Evolutionary conservation across 2,888 invertebrate species (phyloP).

Genomic region (Philereme transversata): DNA sequence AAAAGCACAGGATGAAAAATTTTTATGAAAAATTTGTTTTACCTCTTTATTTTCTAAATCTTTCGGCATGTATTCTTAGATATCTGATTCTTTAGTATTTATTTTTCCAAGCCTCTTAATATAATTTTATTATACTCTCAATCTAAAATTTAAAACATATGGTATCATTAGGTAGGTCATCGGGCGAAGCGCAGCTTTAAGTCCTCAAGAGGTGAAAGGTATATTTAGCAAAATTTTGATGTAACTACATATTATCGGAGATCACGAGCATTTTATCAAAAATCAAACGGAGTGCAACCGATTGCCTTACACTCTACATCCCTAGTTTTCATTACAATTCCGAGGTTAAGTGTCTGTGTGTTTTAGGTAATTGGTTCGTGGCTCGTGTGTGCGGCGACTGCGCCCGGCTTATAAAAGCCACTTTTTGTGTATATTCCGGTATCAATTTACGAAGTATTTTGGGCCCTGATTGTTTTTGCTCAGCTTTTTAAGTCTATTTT

Average conservation of each 20-base stretch:
- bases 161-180: no score
- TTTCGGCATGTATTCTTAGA: no score
- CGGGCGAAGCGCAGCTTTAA: no score
- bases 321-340: constrained; percentile 79
- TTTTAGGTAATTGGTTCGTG: constrained; percentile 79
- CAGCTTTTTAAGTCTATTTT: constrained; percentile 40
- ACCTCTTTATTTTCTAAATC: no score
- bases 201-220: not conserved
- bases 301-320: constrained; percentile 12
- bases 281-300: not conserved
- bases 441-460: constrained; percentile 54
- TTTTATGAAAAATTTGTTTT: no score
- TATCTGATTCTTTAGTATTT: no score
- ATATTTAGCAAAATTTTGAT: not conserved
- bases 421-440: constrained; percentile 65
- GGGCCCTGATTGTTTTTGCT: constrained; percentile 41
- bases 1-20: no score
- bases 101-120: no score
- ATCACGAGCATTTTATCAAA: no score
- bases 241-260: not conserved
- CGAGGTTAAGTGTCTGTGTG: constrained; percentile 78
- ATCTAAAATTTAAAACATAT: no score
- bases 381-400: constrained; percentile 60
- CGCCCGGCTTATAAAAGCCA: constrained; percentile 59
- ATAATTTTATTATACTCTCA: no score